These are phyloP conservation scores for Bugula neritina DNA, from an alignment of 2,888 invertebrate species.

Conservation along the genomic window DNA sequence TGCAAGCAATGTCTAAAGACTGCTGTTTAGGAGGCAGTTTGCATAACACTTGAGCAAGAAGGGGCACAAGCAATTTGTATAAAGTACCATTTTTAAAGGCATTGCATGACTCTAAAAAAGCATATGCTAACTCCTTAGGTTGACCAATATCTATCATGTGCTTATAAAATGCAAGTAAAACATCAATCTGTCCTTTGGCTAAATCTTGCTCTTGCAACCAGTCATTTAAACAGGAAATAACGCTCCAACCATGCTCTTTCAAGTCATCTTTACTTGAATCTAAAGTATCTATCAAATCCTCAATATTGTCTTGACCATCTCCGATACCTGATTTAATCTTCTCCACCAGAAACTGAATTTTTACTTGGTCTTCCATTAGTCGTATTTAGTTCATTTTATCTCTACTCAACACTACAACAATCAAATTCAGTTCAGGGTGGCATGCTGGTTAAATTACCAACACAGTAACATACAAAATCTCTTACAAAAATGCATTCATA, in stretches of 20 bases:
- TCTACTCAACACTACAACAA: no score
- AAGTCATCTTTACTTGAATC: not conserved
- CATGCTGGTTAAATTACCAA: no score
- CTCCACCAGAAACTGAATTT: no score
- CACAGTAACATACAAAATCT: no score
- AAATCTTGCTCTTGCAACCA: not conserved
- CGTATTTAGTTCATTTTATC: no score
- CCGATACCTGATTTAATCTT: no score
- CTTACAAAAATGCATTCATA: no score
- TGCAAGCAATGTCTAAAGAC: not conserved
- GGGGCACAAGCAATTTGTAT: not conserved
- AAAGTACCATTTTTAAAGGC: not conserved
- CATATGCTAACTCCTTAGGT: conserved; percentile 13
- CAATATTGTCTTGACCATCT: no score
- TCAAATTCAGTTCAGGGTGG: no score
- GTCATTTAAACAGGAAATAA: not conserved
- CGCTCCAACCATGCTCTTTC: not conserved
- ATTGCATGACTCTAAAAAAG: conserved; percentile 6
- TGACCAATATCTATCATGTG: not conserved
- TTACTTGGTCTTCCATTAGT: no score
- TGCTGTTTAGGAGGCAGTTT: not conserved
- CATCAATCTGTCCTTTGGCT: not conserved
- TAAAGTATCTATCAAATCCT: no score
- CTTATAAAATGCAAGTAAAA: not conserved
- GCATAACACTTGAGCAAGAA: not conserved